Evolutionary conservation across 2,113 vertebrate genomes (phyloP).

Genomic region (Amia ocellicauda): DNA sequence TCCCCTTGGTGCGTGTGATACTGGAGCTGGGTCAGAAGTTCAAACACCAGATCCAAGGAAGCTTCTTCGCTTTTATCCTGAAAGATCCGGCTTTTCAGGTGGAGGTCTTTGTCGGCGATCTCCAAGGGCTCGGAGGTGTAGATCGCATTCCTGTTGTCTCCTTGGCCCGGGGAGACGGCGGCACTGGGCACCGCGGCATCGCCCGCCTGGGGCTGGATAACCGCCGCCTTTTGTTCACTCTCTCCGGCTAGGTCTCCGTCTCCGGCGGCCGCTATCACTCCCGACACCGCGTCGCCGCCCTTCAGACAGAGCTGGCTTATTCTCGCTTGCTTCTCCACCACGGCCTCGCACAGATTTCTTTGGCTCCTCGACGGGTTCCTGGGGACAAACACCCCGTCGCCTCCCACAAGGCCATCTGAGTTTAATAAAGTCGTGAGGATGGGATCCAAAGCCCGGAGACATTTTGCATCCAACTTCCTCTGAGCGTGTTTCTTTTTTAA

Average conservation of each 20-base stretch:
- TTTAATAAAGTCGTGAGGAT: conserved; percentile 84
- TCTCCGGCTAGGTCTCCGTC: conserved; percentile 56
- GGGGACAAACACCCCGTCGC: conserved; percentile 82
- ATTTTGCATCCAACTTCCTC: conserved; percentile 81
- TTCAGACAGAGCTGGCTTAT: conserved; percentile 70
- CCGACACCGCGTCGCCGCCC: conserved; percentile 39
- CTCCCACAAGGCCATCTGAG: conserved; percentile 70
- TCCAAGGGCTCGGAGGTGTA: conserved; percentile 66
- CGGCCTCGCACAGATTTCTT: conserved; percentile 72
- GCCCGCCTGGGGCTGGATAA: conserved; percentile 55
- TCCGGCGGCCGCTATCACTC: conserved; percentile 39
- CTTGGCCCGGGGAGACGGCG: conserved; percentile 61
- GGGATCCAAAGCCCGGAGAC: conserved; percentile 81
- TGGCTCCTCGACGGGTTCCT: conserved; percentile 64
- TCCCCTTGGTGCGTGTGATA: conserved; percentile 95
- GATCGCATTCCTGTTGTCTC: conserved; percentile 75
- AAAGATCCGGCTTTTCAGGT: conserved; percentile 79
- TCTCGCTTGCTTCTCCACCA: conserved; percentile 78
- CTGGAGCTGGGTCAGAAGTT: conserved; percentile 93
- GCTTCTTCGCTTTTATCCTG: conserved; percentile 95
- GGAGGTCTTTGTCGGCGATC: conserved; percentile 63
- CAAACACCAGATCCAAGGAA: conserved; percentile 93
- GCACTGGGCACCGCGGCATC: conserved; percentile 57
- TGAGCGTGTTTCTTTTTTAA: conserved; percentile 90
- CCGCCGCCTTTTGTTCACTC: conserved; percentile 47